Evolutionary conservation across 2,113 vertebrate species (phyloP).

Genomic region (Osmerus eperlanus): DNA sequence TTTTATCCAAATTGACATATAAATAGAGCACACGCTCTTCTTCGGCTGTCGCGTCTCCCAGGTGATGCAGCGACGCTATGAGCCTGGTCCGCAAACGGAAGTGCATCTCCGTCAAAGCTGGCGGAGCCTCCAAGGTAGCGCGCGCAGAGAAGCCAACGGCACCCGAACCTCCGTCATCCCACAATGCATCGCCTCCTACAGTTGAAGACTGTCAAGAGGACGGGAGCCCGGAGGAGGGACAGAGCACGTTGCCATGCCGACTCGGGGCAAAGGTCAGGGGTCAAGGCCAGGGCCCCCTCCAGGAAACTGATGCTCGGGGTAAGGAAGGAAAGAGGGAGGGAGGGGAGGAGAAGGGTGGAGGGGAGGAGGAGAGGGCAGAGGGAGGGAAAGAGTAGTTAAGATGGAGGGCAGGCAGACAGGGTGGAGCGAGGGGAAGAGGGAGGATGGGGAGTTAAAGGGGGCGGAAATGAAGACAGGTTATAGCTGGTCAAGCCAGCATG

Average conservation of each 20-base stretch:
- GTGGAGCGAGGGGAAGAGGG: background rate
- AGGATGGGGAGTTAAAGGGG: too few species aligned
- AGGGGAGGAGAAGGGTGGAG: conserved; percentile 1
- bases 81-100: conserved; percentile 73
- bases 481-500: too few species aligned
- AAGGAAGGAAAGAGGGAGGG: conserved; percentile 12
- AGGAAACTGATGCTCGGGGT: conserved; percentile 12
- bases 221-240: background rate
- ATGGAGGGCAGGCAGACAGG: background rate
- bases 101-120: conserved; percentile 29
- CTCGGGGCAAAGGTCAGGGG: conserved; percentile 2
- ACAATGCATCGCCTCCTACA: background rate
- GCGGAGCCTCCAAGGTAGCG: background rate
- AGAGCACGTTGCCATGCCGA: conserved; percentile 2
- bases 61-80: conserved; percentile 57
- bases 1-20: background rate
- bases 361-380: background rate
- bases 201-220: background rate
- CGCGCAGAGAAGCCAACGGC: background rate
- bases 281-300: background rate
- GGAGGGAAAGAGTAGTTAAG: conserved; percentile 14
- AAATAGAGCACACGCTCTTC: background rate
- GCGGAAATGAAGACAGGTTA: too few species aligned
- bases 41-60: background rate
- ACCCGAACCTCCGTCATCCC: background rate